Evolutionary conservation across 2,888 invertebrate genomes (phyloP).

Genomic region (Hemithea aestivaria): DNA sequence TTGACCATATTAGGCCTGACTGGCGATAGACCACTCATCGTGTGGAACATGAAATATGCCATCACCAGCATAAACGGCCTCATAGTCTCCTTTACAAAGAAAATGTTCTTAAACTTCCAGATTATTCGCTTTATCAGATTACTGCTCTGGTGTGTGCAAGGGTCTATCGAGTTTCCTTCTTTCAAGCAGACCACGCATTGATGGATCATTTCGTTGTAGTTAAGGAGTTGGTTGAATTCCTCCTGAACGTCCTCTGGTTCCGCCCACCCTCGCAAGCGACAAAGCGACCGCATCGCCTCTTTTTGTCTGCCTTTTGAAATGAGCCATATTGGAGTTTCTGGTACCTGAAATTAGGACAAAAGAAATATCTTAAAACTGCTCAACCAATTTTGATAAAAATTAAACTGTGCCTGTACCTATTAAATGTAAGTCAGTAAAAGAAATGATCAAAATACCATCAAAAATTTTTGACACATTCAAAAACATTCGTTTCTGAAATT

Average conservation of each 20-base stretch:
- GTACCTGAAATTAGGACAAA: constrained; percentile 68
- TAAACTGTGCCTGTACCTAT: too few relatives aligned
- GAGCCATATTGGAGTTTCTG: constrained; percentile 81
- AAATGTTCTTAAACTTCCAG: constrained; percentile 52
- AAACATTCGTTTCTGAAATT: too few relatives aligned
- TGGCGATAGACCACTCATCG: constrained; percentile 69
- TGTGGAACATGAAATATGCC: constrained; percentile 74
- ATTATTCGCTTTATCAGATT: constrained; percentile 43
- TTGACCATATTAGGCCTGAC: constrained; percentile 79
- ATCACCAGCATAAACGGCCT: constrained; percentile 73
- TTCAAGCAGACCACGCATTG: constrained; percentile 57
- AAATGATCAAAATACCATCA: too few relatives aligned
- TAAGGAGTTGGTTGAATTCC: constrained; percentile 68
- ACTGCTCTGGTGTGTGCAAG: constrained; percentile 48
- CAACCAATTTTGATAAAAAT: too few relatives aligned
- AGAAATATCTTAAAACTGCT: too few relatives aligned
- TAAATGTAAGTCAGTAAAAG: too few relatives aligned
- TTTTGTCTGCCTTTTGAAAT: constrained; percentile 74
- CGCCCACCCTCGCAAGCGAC: constrained; percentile 78
- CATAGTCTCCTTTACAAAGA: constrained; percentile 73
- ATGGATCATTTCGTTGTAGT: constrained; percentile 59
- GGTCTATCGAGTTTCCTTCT: constrained; percentile 38
- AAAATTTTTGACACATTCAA: too few relatives aligned
- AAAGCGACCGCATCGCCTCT: constrained; percentile 74
- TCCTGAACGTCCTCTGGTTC: constrained; percentile 69